phyloP scores from a whole-genome alignment of 2,797 vertebrate genomes.

The Podargus strigoides region DNA sequence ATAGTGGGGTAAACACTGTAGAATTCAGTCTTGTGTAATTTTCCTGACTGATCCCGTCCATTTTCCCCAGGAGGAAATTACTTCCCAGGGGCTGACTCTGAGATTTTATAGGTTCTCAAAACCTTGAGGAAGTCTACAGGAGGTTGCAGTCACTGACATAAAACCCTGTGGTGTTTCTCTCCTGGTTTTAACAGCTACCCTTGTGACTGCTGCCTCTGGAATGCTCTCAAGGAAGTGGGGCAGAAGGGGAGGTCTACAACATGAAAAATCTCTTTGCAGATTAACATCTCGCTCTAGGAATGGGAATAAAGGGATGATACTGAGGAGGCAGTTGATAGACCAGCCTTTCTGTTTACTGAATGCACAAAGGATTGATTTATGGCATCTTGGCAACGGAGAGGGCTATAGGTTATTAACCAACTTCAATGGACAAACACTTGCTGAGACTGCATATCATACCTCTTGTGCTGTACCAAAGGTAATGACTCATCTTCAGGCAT shows the following conservation, averaged over 20 bases:
- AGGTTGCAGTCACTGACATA: background rate
- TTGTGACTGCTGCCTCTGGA: background rate
- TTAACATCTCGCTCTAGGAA: background rate
- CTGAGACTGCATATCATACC: slow-evolving; percentile 43
- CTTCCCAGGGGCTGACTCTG: background rate
- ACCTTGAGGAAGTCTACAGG: background rate
- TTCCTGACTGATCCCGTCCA: background rate
- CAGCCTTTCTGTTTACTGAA: background rate
- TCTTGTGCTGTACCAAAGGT: slow-evolving; percentile 6
- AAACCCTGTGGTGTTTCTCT: background rate
- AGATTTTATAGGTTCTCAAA: background rate
- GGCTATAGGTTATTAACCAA: slow-evolving; percentile 43
- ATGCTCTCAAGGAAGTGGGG: background rate
- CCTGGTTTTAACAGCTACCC: background rate
- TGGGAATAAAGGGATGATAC: background rate
- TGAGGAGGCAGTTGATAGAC: background rate
- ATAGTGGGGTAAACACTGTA: background rate
- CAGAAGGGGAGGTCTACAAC: background rate
- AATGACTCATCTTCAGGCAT: slow-evolving; percentile 33
- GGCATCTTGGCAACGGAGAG: background rate
- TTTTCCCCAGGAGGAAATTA: background rate
- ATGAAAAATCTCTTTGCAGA: background rate
- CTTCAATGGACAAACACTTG: slow-evolving; percentile 32
- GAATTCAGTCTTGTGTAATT: background rate
- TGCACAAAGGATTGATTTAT: slow-evolving; percentile 1